Evolutionary conservation across 37 sponge, comb jelly and placozoan genomes (phyloP).

Genomic region (Petrosia ficiformis): DNA sequence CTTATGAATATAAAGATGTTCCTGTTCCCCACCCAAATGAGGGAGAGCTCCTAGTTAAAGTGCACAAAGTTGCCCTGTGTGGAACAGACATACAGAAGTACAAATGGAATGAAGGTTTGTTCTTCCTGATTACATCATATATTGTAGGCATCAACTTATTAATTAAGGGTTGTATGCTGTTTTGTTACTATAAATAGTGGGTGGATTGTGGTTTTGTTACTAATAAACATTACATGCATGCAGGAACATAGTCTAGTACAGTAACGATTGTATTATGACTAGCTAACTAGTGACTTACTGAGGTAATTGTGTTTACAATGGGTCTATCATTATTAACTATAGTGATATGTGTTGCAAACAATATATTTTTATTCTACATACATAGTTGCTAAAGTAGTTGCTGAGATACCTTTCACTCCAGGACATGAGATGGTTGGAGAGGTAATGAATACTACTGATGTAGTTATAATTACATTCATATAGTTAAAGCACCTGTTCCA

Average conservation of each 20-base stretch:
- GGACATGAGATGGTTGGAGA: conserved; percentile 79
- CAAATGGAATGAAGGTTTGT: conserved; percentile 60
- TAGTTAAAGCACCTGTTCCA: no score
- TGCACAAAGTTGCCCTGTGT: conserved; percentile 46
- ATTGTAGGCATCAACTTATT: no score
- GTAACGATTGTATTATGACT: no score
- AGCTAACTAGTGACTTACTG: background rate
- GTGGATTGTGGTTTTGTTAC: no score
- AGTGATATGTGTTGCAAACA: no score
- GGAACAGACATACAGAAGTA: conserved; percentile 69
- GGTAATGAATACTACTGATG: conserved; percentile 44
- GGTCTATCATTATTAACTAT: no score
- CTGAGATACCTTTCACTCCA: conserved; percentile 60
- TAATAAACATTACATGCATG: no score
- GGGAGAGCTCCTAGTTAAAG: conserved; percentile 51
- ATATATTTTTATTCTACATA: background rate
- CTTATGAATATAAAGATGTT: conserved; percentile 46
- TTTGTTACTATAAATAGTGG: no score
- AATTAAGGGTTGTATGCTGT: no score
- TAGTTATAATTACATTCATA: no score
- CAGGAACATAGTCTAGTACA: no score
- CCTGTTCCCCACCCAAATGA: conserved; percentile 38
- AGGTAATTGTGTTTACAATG: background rate
- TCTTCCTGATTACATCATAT: no score
- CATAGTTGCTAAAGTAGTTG: conserved; percentile 44